Evolutionary conservation across 2,113 vertebrate species (phyloP), one percentile per base, ranked within the genome.

Genomic region (Nerophis lumbriciformis): DNA sequence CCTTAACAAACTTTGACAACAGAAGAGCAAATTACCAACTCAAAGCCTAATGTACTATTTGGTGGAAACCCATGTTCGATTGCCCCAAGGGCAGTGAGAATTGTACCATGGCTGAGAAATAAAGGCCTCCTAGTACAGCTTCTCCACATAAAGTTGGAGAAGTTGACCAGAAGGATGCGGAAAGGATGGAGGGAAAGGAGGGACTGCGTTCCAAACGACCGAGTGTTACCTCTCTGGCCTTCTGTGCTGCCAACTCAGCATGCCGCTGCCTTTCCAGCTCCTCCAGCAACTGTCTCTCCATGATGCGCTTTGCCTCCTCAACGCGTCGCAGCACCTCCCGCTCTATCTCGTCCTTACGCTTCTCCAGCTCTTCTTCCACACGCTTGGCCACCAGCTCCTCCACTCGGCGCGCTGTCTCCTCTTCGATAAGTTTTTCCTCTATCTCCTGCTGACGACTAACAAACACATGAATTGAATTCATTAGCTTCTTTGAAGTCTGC

Each of bases 181-280:
- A 63, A 47, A 57, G 16, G 12, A 58, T n/a, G 72, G 48, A 64
- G 63, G 73, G 59, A 59, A 63, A 56, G 60, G 69, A 55, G 81
- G 77, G 78, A 49, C 61, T 92, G 78, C 92, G 88, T 95, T 94
- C 93, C 95, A 92, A 98, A 98, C 95, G 95, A 97, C 93, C 93
- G 91, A 98, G 96, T 94, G 96, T 98, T 98, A 99, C 97, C 97
- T 99, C 97, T 95, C 97, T 94, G 84, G 95, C 94, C 90, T 95
- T 98, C 89, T 98, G 97, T 61, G 97, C 94, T 50, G 94, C 91
- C 88, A 99, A 90, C 90, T 99, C 97, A 54, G 96, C 95, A 89
- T 99, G 97, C 89, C 96, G 92, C 90, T 99, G 97, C 85, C 93
- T 91, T 92, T 99, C 95, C 90, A 99, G 93, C 91, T 99, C 97